Evolutionary conservation across 2,113 vertebrate species (phyloP).

Genomic region (Podiceps cristatus): DNA sequence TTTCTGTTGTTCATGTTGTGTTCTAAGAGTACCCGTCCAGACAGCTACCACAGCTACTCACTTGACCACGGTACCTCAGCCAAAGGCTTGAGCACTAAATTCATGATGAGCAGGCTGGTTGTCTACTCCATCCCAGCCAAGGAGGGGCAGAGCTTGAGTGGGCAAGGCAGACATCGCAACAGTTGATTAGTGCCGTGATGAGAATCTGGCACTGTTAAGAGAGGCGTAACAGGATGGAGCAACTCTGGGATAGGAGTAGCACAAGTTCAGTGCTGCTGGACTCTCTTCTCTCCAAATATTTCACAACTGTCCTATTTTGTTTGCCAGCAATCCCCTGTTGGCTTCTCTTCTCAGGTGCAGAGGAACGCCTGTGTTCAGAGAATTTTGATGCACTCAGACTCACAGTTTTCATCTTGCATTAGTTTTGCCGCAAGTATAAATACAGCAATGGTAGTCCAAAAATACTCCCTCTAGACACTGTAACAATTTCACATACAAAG

Average conservation of each 20-base stretch:
- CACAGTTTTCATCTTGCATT: rapidly evolving
- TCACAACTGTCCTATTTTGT: background rate
- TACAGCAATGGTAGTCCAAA: background rate
- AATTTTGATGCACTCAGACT: background rate
- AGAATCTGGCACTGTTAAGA: background rate
- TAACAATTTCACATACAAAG: background rate
- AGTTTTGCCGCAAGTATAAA: background rate
- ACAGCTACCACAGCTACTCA: background rate
- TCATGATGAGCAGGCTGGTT: background rate
- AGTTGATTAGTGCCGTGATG: background rate
- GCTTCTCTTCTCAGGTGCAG: background rate
- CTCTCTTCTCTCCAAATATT: background rate
- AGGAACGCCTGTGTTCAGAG: background rate
- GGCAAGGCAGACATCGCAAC: background rate
- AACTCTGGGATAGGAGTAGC: background rate
- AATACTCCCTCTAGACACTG: background rate
- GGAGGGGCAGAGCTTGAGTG: background rate
- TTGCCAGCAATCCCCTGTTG: background rate
- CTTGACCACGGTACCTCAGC: background rate
- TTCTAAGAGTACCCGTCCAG: background rate
- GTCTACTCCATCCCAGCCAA: background rate
- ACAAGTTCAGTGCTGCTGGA: background rate
- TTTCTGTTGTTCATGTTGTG: background rate
- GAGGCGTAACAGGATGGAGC: background rate
- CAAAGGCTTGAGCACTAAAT: background rate